Evolutionary conservation across 2,888 invertebrate genomes (phyloP).

Genomic region (Machimus atricapillus): DNA sequence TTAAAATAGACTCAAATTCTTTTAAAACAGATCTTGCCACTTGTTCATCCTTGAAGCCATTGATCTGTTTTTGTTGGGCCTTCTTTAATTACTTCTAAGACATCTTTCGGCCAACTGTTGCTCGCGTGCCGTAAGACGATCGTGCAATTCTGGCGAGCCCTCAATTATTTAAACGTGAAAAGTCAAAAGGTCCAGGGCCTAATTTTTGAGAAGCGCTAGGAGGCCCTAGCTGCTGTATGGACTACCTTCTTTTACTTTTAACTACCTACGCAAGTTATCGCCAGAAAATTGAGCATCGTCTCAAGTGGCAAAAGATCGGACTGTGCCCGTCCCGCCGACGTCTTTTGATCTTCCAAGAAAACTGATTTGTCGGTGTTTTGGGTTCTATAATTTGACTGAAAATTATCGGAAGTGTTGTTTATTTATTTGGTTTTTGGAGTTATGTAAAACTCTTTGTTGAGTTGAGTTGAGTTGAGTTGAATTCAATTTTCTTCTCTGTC

Average conservation of each 20-base stretch:
- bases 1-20: not conserved
- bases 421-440: not conserved
- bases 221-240: not conserved
- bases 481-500: not conserved
- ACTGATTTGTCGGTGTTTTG: not conserved
- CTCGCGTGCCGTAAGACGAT: constrained; percentile 51
- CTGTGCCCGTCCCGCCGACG: not conserved
- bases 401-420: not conserved
- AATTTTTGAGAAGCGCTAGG: not conserved
- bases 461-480: too few species aligned
- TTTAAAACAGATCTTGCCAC: not conserved
- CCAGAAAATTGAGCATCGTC: not conserved
- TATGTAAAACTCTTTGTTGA: not conserved
- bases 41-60: not conserved
- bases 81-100: not conserved
- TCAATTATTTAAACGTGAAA: constrained; percentile 23
- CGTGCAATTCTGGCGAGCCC: constrained; percentile 34
- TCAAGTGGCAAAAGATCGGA: not conserved
- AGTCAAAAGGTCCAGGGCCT: constrained; percentile 4
- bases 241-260: not conserved
- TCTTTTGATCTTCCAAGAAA: constrained; percentile 22
- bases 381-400: not conserved
- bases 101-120: constrained; percentile 51
- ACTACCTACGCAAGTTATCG: not conserved
- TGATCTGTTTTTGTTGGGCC: not conserved